These are phyloP conservation scores for Crenichthys baileyi DNA, from an alignment of 2,797 vertebrate genomes.

Conservation along the genomic window DNA sequence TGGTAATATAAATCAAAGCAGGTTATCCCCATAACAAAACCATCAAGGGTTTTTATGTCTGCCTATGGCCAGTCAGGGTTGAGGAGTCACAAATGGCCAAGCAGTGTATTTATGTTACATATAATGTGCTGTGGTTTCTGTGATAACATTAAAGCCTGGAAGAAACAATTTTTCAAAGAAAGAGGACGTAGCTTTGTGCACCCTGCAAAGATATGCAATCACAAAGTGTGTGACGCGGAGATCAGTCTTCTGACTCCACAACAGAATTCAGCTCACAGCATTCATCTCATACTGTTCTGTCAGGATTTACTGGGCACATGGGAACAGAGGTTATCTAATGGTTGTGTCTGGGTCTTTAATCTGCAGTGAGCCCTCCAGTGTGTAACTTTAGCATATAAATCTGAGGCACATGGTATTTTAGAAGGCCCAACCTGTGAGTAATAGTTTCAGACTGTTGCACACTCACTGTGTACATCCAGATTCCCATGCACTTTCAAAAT, in stretches of 20 bases:
- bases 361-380: slow-evolving; percentile 36
- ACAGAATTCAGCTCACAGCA: slow-evolving; percentile 9
- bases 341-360: slow-evolving; percentile 56
- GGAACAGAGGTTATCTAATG: slow-evolving; percentile 54
- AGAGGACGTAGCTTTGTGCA: neutral
- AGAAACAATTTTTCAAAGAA: neutral
- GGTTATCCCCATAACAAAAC: neutral
- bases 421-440: slow-evolving; percentile 26
- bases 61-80: neutral
- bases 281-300: neutral
- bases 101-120: neutral
- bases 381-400: slow-evolving; percentile 45
- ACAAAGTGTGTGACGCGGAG: neutral
- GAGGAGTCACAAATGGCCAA: neutral
- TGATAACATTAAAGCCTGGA: neutral
- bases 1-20: neutral
- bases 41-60: neutral
- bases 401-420: slow-evolving; percentile 19
- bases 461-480: neutral
- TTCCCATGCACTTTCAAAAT: neutral
- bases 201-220: slow-evolving; percentile 22
- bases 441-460: slow-evolving; percentile 14
- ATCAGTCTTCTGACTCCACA: slow-evolving; percentile 11
- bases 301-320: slow-evolving; percentile 41
- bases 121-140: neutral